Percentiles rank a stretch among this genome's conserved stretches.
phyloP scores from a whole-genome alignment of 2,888 invertebrate genomes.

The Eupithecia exiguata region DNA sequence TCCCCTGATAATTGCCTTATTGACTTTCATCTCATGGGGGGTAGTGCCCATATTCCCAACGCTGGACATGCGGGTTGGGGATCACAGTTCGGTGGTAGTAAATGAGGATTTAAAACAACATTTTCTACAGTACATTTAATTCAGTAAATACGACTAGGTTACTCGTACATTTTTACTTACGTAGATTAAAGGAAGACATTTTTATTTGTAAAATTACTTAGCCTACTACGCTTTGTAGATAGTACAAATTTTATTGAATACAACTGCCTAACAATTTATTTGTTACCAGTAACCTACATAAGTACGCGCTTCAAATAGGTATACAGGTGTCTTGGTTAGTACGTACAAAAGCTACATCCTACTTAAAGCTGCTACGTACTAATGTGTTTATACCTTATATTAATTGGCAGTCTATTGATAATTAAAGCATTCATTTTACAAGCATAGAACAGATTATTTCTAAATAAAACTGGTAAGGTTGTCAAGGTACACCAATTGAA shows the following conservation, averaged over 20 bases:
- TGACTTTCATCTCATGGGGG: no score
- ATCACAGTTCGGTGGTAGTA: no score
- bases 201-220: not conserved
- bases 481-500: not conserved
- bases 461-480: not conserved
- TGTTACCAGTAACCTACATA: not conserved
- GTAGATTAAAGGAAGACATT: conserved; percentile 2
- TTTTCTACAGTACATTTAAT: not conserved
- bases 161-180: not conserved
- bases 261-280: not conserved
- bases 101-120: not conserved
- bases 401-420: conserved; percentile 24
- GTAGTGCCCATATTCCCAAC: no score
- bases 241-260: not conserved
- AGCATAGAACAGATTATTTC: conserved; percentile 10
- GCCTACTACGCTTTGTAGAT: not conserved
- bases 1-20: no score
- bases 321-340: not conserved
- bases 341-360: conserved; percentile 18
- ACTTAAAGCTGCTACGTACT: not conserved
- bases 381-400: conserved; percentile 2
- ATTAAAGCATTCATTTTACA: conserved; percentile 23
- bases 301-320: not conserved
- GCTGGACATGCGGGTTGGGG: no score
- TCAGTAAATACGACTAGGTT: not conserved